These are phyloP conservation scores for Pseudococcus longispinus DNA, from an alignment of 2,888 invertebrate genomes.

Conservation along the genomic window DNA sequence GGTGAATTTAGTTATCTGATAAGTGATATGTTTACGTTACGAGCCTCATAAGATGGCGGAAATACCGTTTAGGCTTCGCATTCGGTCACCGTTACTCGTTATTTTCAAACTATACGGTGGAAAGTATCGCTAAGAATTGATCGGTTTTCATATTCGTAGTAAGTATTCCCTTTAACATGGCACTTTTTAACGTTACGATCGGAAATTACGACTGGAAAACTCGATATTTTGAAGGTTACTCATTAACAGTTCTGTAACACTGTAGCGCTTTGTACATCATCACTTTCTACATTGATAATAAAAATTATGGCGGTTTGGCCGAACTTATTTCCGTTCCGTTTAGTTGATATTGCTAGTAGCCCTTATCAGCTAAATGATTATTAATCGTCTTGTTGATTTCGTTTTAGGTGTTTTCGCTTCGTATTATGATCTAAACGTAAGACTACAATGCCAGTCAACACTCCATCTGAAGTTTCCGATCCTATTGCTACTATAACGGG, in stretches of 20 bases:
- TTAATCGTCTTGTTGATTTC: neutral
- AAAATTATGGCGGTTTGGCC: neutral
- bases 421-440: neutral
- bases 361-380: neutral
- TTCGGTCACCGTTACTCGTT: neutral
- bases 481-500: constrained; percentile 41
- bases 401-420: neutral
- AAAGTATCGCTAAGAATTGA: constrained; percentile 12
- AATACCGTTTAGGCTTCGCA: constrained; percentile 22
- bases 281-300: constrained; percentile 21
- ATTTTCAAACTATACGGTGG: neutral
- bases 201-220: neutral
- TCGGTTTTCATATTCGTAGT: neutral
- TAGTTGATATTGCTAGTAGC: neutral
- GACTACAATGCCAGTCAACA: constrained; percentile 52
- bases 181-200: neutral
- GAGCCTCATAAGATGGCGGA: constrained; percentile 19
- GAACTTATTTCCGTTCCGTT: neutral
- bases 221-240: constrained; percentile 14
- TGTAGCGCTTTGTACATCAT: neutral
- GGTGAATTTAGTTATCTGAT: constrained; percentile 1
- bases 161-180: too few relatives aligned
- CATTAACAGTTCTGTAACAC: neutral
- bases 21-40: constrained; percentile 10
- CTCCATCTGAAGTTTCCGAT: constrained; percentile 44